Base-by-base conservation (phyloP, 1,140 invertebrate genomes). In the Leptinotarsa defecta region DNA sequence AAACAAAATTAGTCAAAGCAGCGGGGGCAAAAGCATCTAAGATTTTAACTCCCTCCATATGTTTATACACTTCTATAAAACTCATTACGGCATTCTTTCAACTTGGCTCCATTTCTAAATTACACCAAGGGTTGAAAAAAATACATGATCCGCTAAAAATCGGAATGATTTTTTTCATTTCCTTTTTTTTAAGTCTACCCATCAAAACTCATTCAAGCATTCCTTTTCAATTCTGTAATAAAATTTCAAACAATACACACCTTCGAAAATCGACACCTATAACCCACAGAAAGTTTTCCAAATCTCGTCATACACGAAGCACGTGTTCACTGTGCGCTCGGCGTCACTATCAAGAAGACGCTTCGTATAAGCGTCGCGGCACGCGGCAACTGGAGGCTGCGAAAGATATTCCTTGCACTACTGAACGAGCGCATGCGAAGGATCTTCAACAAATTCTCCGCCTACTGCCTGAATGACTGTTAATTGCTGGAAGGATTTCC, bases 321-420 rank as follows among this genome's bases (percentile, higher is more conserved):
- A 68, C 65, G 65, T 68, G 65, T 27, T 68, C n/a, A 24, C 24
- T 24, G n/a, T 4, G n/a, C 17, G 52, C 52, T 57, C 52, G 15
- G 15, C 63, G 24, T 65, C 19, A 20, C 63, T 22, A 5, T 27
- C 63, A 65, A 65, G 5, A 65, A 65, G 19, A 65, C 2, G 20
- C 17, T 27, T 20, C 22, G 63, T 65, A 13, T 19, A 65, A 27
- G 15, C 63, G 63, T 22, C 19, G 49, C 22, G 48, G 62, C 70
- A n/a, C 70, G 70, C 70, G 70, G 70, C 52, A 71, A 71, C 70
- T 71, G 70, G 70, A 71, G 43, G 70, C 70, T 71, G 70, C 68
- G 68, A 34, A 27, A 17, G 49, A 62, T 24, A n/a, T 5, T 24
- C 52, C 52, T 62, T 22, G 70, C 70, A 52, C n/a, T 22, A 24